Evolutionary conservation across 2,888 invertebrate genomes (phyloP), one percentile per base, ranked within the genome.

Genomic region (Drosophila nigricruria): DNA sequence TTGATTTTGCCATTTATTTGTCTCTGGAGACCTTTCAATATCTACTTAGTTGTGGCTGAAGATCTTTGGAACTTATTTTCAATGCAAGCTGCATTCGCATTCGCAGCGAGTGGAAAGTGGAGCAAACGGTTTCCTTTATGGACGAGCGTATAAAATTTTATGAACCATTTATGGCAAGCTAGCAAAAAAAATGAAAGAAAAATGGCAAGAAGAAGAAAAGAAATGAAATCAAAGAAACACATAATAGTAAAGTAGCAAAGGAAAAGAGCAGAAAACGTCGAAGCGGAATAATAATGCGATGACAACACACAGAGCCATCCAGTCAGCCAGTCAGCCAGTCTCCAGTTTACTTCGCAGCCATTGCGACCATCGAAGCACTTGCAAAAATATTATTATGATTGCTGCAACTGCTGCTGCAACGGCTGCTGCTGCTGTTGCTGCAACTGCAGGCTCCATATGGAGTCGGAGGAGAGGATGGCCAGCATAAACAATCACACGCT

Each of bases 341-440:
- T 32, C 49, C 18, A 67, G 58, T 65, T 52, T 32, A 18, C 65
- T 64, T 68, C 64, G 76, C 64, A 56, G 20, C 56, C 56, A 40
- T 54, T 56, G 56, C 56, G 61, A 61, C 42, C 77, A 62, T 61
- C 38, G 66, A 12, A 43, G 59, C 47, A 74, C 58, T 73, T 81
- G 82, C 82, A 79, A 82, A 82, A 79, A 82, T 79, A 82, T 82
- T 79, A 79, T 79, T 79, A 75, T 79, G 79, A 79, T 82, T 82
- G 82, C 76, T 25, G 61, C 60, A 57, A 69, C 42, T 73, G 63
- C 81, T 72, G 77, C 69, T 16, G 14, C 43, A 8, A 8, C 23
- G 16, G 25, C 25, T 81, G 82, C 67, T 20, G 58, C 65, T 74
- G 70, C 67, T 20, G 54, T 52, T 82, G 82, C 67, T 66, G 72